Evolutionary conservation across 1,140 invertebrate genomes (phyloP).

Genomic region (Gerris buenoi): DNA sequence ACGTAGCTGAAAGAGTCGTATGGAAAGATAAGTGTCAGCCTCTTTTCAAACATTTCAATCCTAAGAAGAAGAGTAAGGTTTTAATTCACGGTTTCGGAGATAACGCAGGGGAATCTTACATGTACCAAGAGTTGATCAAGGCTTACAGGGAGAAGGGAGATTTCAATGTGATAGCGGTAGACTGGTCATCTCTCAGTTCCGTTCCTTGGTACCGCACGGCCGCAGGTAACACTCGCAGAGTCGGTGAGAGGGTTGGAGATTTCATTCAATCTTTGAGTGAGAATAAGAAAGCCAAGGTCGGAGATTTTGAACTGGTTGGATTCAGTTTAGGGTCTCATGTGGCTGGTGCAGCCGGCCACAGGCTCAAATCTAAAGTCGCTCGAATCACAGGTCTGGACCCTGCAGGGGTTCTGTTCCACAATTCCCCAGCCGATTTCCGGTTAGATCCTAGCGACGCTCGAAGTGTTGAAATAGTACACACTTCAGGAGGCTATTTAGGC

Average conservation of each 20-base stretch:
- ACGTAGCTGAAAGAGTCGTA: not conserved
- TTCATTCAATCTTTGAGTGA: slow-evolving; percentile 20
- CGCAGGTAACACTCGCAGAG: slow-evolving; percentile 18
- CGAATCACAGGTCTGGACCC: slow-evolving; percentile 29
- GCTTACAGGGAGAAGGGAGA: slow-evolving; percentile 35
- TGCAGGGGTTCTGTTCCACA: slow-evolving; percentile 25
- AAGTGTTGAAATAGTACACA: slow-evolving; percentile 44
- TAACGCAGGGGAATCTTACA: slow-evolving; percentile 21
- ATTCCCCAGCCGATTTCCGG: slow-evolving; percentile 18
- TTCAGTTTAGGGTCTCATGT: slow-evolving; percentile 28
- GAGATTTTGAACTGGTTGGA: slow-evolving; percentile 23
- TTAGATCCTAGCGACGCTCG: slow-evolving; percentile 31
- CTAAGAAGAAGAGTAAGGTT: slow-evolving; percentile 7
- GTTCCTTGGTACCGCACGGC: slow-evolving; percentile 24
- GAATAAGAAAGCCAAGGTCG: slow-evolving; percentile 14
- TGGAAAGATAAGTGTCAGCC: not conserved
- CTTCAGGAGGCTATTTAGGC: slow-evolving; percentile 40
- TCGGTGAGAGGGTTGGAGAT: slow-evolving; percentile 10
- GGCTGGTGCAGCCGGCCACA: slow-evolving; percentile 25
- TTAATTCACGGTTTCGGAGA: slow-evolving; percentile 28
- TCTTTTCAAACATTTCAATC: not conserved
- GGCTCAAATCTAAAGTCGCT: slow-evolving; percentile 24
- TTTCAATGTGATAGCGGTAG: slow-evolving; percentile 45
- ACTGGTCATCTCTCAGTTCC: slow-evolving; percentile 42
- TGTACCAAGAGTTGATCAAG: slow-evolving; percentile 21